Evolutionary conservation across 2,888 invertebrate genomes (phyloP), one percentile per base, ranked within the genome.

Genomic region (Megastigmus dorsalis): DNA sequence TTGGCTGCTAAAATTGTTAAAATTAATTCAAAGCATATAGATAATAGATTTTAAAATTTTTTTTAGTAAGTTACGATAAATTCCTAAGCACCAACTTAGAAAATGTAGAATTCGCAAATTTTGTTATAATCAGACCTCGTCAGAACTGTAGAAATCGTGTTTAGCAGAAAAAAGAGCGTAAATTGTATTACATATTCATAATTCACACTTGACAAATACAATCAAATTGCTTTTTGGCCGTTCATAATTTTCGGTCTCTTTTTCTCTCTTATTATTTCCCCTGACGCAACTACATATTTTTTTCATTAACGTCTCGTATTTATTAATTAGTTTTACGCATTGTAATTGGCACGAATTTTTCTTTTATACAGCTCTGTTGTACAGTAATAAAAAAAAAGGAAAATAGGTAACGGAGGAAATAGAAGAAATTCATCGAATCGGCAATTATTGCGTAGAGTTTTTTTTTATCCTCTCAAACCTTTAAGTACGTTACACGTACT

Each of bases 281-380:
- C 54, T 33, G 30, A 45, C 45, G 36, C 23, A 15, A 26, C 36
- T 48, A 45, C 54, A n/a, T 54, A 30, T 18, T 20, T 5, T 59
- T n/a, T 63, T 48, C 36, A 48, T 33, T 30, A 38, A 55, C 28
- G 54, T 36, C 10, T 67, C 45, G 28, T 28, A 30, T 36, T 36
- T 43, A 13, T 15, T 63, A 57, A 68, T 23, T 63, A 74, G 9
- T 48, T 48, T 66, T 52, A 72, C 59, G 38, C 73, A 33, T 55
- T 57, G 33, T 69, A 69, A 74, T 74, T 74, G 74, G 74, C 74
- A 74, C 74, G 65, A 74, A 74, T 65, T 65, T 74, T 57, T 38
- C 50, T 59, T n/a, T 41, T 54, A 50, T 62, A 65, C 30, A 66
- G 30, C 50, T 59, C 36, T n/a, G 23, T 52, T 72, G 6, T 48